These are phyloP conservation scores for Rhopalosiphum padi DNA, from an alignment of 1,140 invertebrate species.

Conservation along the genomic window DNA sequence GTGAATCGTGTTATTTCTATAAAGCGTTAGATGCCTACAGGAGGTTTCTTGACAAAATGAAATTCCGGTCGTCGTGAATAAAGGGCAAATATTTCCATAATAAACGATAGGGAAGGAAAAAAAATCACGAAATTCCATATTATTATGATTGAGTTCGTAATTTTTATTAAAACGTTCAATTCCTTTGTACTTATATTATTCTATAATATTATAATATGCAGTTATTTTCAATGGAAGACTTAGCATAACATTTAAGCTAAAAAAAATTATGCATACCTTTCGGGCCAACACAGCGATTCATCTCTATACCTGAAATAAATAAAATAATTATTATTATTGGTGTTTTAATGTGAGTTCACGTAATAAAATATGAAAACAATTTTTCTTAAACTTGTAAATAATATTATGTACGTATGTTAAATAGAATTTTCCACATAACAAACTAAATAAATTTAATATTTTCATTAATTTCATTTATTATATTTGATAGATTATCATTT, in stretches of 20 bases:
- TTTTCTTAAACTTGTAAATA: too few relatives aligned
- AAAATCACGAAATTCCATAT: conserved; percentile 37
- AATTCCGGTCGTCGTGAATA: conserved; percentile 42
- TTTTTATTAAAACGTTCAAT: conserved; percentile 38
- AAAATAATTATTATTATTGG: not conserved
- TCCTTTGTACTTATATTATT: not conserved
- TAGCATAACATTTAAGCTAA: not conserved
- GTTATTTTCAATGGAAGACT: not conserved
- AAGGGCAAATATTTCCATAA: conserved; percentile 43
- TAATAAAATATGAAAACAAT: too few relatives aligned
- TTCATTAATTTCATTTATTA: not conserved
- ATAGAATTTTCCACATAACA: not conserved
- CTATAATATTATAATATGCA: not conserved
- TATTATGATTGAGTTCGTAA: conserved; percentile 40
- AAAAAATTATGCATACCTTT: conserved; percentile 25
- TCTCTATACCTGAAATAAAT: conserved; percentile 43
- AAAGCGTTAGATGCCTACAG: not conserved
- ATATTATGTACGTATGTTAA: not conserved
- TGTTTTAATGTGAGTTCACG: not conserved
- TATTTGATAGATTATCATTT: not conserved
- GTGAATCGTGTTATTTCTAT: not conserved
- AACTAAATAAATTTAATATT: not conserved
- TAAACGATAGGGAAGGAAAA: not conserved
- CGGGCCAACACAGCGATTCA: conserved; percentile 48
- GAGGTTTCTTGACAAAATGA: conserved; percentile 37